Conservation (phyloP, 2,797 vertebrate species). For the Hippocampus kuda region DNA sequence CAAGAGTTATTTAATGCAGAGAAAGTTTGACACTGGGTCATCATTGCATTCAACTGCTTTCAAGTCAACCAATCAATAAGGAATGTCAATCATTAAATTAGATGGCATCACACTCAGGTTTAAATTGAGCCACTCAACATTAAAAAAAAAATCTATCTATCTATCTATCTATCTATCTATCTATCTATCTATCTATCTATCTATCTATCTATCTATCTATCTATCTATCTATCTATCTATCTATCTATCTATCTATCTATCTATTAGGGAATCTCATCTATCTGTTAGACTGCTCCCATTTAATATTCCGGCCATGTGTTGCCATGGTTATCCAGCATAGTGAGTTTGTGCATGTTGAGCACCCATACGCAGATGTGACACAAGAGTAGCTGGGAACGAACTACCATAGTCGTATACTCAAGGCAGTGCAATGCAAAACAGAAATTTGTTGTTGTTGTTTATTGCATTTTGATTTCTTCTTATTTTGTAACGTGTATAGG, state of each 20-base stretch:
- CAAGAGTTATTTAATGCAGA: conserved; percentile 42
- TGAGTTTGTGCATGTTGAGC: conserved; percentile 36
- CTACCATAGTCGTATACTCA: neutral
- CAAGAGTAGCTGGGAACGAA: neutral
- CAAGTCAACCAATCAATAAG: neutral
- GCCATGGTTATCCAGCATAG: conserved; percentile 28
- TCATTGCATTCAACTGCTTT: neutral
- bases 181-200: no score
- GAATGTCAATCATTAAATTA: neutral
- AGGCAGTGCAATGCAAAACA: neutral
- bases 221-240: no score
- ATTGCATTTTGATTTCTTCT: no score
- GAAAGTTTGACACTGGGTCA: neutral
- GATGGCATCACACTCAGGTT: neutral
- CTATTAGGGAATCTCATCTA: neutral
- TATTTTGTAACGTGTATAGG: no score
- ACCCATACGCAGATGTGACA: conserved; percentile 21
- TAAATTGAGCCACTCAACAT: neutral
- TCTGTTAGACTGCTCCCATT: conserved; percentile 7
- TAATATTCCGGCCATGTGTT: conserved; percentile 24
- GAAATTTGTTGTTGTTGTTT: neutral
- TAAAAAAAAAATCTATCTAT: no score
- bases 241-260: no score
- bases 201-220: no score
- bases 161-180: no score